Percentiles rank a stretch among this genome's conserved stretches.
Evolutionary conservation across 1,140 invertebrate genomes (phyloP).

Genomic region (Hylaeus anthracinus): DNA sequence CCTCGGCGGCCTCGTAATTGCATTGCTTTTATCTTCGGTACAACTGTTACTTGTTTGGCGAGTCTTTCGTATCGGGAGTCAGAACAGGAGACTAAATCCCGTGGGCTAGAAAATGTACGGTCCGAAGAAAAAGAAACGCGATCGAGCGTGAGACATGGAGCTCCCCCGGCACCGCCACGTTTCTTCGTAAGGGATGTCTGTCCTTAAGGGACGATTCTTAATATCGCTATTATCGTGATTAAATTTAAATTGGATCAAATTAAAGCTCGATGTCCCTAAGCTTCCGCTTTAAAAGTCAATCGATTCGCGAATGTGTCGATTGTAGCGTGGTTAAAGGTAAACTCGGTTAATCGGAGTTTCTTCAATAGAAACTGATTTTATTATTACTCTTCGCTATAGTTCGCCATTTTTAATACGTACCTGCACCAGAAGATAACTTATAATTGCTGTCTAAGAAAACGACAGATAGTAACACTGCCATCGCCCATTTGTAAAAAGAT

Average conservation of each 20-base stretch:
- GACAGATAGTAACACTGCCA: too few relatives aligned
- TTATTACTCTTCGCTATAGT: too few relatives aligned
- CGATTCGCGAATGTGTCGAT: not conserved
- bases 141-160: conserved; percentile 48
- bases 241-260: conserved; percentile 20
- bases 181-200: conserved; percentile 33
- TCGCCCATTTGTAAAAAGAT: too few relatives aligned
- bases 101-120: conserved; percentile 31
- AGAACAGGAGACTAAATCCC: conserved; percentile 53
- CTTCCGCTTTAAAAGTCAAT: not conserved
- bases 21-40: conserved; percentile 76
- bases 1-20: conserved; percentile 74
- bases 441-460: too few relatives aligned
- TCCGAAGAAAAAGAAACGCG: conserved; percentile 51
- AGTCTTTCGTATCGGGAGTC: conserved; percentile 71
- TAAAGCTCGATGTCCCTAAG: not conserved
- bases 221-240: conserved; percentile 58
- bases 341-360: not conserved
- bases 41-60: conserved; percentile 78
- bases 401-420: too few relatives aligned
- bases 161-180: conserved; percentile 42
- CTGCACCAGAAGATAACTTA: too few relatives aligned
- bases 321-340: not conserved
- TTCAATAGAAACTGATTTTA: too few relatives aligned
- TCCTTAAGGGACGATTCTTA: conserved; percentile 21